Evolutionary conservation across 2,888 invertebrate genomes (phyloP).

Genomic region (Cheilosia urbana): DNA sequence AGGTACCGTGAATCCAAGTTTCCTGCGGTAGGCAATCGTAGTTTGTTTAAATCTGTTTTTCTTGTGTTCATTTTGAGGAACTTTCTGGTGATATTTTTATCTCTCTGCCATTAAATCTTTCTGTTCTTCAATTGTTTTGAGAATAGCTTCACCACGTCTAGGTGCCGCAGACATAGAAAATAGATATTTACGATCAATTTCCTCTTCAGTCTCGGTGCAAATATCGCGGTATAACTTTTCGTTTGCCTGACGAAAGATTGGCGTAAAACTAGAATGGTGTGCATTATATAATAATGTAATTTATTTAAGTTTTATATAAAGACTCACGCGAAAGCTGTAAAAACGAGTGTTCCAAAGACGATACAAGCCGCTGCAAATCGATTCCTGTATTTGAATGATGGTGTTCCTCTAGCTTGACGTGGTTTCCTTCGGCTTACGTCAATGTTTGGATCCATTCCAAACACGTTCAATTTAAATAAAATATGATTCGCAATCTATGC

Average conservation of each 20-base stretch:
- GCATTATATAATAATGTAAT: not conserved
- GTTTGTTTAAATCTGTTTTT: conserved; percentile 80
- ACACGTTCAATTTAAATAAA: conserved; percentile 1
- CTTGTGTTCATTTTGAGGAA: conserved; percentile 79
- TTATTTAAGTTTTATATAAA: not conserved
- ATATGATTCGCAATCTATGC: conserved; percentile 1
- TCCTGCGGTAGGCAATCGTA: conserved; percentile 77
- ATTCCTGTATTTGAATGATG: conserved; percentile 86
- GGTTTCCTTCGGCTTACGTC: conserved; percentile 87
- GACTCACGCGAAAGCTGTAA: conserved; percentile 80
- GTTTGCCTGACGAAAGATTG: conserved; percentile 78
- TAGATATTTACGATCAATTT: conserved; percentile 78
- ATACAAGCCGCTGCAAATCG: conserved; percentile 84
- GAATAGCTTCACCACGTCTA: conserved; percentile 77
- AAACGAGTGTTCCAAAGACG: conserved; percentile 80
- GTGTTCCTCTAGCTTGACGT: conserved; percentile 87
- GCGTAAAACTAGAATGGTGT: conserved; percentile 78
- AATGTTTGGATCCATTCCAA: conserved; percentile 84
- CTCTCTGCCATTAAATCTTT: conserved; percentile 74
- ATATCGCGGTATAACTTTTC: conserved; percentile 76
- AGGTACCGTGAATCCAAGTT: conserved; percentile 78
- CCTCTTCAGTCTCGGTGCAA: conserved; percentile 76
- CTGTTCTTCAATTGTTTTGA: conserved; percentile 78
- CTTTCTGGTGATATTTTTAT: conserved; percentile 13
- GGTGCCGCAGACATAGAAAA: conserved; percentile 78